Evolutionary conservation across 2,888 invertebrate genomes (phyloP), one percentile per base, ranked within the genome.

Genomic region (Drosophila differens): DNA sequence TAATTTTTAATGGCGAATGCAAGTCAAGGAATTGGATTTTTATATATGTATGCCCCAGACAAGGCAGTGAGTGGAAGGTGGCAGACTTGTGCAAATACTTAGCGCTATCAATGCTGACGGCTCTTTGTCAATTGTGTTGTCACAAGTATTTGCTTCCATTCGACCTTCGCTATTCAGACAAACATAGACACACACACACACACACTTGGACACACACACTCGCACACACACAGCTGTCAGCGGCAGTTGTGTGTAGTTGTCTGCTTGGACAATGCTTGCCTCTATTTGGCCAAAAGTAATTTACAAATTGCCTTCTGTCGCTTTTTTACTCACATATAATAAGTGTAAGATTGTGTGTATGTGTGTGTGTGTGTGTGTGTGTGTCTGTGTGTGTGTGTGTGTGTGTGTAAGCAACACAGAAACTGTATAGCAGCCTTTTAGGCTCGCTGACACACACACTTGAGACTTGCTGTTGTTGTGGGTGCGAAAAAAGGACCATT

Each of bases 231-330:
- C 35, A 28, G 76, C 79, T 79, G 79, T 81, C 81, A 73, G 64
- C 72, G 64, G 53, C 86, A 81, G 77, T 73, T 79, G 65, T 60
- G 76, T 73, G 63, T 51, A 41, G 58, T 55, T 71, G 72, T 76
- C 72, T 55, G 60, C 53, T 57, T 51, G 76, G 63, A 73, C 79
- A 76, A 80, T 69, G 66, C 63, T 51, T 53, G 66, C 69, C 73
- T 55, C 73, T 58, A 74, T 64, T 77, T 69, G 77, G 55, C 41
- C 74, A 58, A 72, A 80, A 80, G 77, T 77, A 80, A 80, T 80
- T 81, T 77, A 81, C 79, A 77, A 81, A 79, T 79, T 79, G 70
- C 58, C 66, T 69, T 54, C 76, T 62, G 64, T 60, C 53, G 67
- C 53, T 74, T 76, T 74, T 66, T 63, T 70, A 41, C 71, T 51